Evolutionary conservation across 2,797 vertebrate species (phyloP), one percentile per base, ranked within the genome.

Genomic region (Sorex maritimensis): DNA sequence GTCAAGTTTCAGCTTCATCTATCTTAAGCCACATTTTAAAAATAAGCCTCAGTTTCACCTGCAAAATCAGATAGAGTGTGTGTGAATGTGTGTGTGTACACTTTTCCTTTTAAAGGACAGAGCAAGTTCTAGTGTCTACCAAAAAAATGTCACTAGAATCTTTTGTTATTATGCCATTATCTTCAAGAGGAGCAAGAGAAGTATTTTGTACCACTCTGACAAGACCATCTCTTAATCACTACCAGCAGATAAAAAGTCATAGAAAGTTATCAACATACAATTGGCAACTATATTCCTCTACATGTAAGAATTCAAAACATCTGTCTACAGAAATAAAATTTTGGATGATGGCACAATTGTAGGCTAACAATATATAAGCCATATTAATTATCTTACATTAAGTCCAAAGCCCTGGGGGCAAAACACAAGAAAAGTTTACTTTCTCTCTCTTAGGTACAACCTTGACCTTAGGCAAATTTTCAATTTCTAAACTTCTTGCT

Each of bases 301-400:
- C 77, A 4, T 68, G 81, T 46, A 44, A 86, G 71, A 95, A 81
- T 24, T 92, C 24, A 82, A 93, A 91, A 61, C 38, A 94, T n/a
- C 30, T 92, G 88, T 28, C 77, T 73, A 17, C 13, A 83, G 55
- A 95, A 93, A 77, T 44, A 86, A 81, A 71, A 28, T 75, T 81
- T n/a, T 67, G 69, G 68, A 86, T 80, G 34, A 74, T 17, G 5
- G 49, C 61, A 93, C 1, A 86, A n/a, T 79, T 23, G 49, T 77
- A 91, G 3, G 44, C n/a, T 73, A 58, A 83, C 38, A 77, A 88
- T 61, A 82, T 15, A 58, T 38, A 90, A 93, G 79, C 30, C 21
- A 74, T 21, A 95, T 80, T 75, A 91, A 85, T 72, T 79, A 90
- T 81, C 94, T 94, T 87, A 90, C 82, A 95, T 94, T 87, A 79